Evolutionary conservation across 2,888 invertebrate genomes (phyloP), one percentile per base, ranked within the genome.

Genomic region (Amitus sp.): DNA sequence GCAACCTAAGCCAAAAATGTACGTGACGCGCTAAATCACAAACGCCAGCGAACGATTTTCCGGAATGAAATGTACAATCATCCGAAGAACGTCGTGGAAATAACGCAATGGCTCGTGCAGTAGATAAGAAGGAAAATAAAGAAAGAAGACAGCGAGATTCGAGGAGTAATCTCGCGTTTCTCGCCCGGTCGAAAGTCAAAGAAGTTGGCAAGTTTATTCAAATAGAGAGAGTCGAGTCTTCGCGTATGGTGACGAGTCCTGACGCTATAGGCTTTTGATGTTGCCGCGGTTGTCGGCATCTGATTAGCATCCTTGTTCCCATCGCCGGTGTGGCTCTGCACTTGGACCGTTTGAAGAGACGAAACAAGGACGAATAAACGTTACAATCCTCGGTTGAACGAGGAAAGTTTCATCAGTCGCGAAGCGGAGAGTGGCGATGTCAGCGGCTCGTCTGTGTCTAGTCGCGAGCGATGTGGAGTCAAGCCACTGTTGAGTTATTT

Each of bases 271-370:
- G 50, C 72, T 69, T 80, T 80, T 80, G 78, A 80, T 75, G 72
- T 78, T 58, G 73, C 80, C 79, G 80, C 75, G 69, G 66, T 69
- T 76, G 79, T 78, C 80, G 78, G 79, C 79, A 80, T 79, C 80
- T 80, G 80, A 80, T 80, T 80, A 80, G 80, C 80, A 80, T 80
- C 78, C 80, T 65, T 67, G 70, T 69, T 62, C 62, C 52, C 49
- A 15, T 49, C 56, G 51, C 40, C 37, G 39, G 62, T 61, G 52
- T 45, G 52, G 57, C 61, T 53, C 56, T 40, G 55, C 59, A 53
- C 55, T 55, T 55, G 47, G 34, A 52, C 52, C 46, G 58, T 59
- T 55, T 53, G 55, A n/a, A n/a, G 39, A 40, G 53, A 47, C 4
- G 60, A 58, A 53, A 46, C 57, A 62, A 63, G 39, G 37, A 47